These are phyloP conservation scores for Monopis laevigella DNA, from an alignment of 2,888 invertebrate species.

Conservation along the genomic window DNA sequence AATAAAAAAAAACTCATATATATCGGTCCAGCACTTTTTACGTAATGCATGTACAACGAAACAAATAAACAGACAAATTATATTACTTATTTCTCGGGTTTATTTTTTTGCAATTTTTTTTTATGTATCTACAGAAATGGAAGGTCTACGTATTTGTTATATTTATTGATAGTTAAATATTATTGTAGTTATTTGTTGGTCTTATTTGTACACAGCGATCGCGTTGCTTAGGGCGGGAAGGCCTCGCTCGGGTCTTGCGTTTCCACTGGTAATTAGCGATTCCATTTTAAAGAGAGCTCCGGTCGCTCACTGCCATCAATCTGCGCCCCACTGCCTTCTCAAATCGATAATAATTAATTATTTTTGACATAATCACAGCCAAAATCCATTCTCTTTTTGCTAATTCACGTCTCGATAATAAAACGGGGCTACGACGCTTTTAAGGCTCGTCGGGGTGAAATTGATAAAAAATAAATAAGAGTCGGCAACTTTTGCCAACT, in stretches of 20 bases:
- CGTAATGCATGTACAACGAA: not conserved
- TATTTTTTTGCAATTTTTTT: not conserved
- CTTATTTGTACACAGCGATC: too few relatives aligned
- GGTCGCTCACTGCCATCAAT: slow-evolving; percentile 43
- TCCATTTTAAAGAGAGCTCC: slow-evolving; percentile 53
- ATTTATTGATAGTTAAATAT: too few relatives aligned
- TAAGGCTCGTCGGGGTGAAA: slow-evolving; percentile 51
- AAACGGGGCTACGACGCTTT: slow-evolving; percentile 59
- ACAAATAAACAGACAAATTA: not conserved
- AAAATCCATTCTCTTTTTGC: slow-evolving; percentile 73
- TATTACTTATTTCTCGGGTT: not conserved
- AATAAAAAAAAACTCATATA: too few relatives aligned
- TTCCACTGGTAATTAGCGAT: slow-evolving; percentile 56
- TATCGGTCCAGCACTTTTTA: too few relatives aligned
- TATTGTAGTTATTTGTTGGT: too few relatives aligned
- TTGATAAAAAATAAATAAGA: slow-evolving; percentile 66
- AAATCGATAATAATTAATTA: slow-evolving; percentile 77
- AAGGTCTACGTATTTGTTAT: too few relatives aligned
- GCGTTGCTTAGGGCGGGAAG: too few relatives aligned
- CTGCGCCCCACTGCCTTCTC: slow-evolving; percentile 43
- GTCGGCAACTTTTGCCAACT: slow-evolving; percentile 48
- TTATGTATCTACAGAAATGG: too few relatives aligned
- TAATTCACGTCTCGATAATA: slow-evolving; percentile 74
- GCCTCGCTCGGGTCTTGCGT: not conserved
- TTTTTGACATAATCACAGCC: slow-evolving; percentile 76